A percentile compares a stretch with the other conserved stretches of the same genome.
phyloP scores from a whole-genome alignment of 2,113 vertebrate genomes.

The Pomatorhinus ruficollis region DNA sequence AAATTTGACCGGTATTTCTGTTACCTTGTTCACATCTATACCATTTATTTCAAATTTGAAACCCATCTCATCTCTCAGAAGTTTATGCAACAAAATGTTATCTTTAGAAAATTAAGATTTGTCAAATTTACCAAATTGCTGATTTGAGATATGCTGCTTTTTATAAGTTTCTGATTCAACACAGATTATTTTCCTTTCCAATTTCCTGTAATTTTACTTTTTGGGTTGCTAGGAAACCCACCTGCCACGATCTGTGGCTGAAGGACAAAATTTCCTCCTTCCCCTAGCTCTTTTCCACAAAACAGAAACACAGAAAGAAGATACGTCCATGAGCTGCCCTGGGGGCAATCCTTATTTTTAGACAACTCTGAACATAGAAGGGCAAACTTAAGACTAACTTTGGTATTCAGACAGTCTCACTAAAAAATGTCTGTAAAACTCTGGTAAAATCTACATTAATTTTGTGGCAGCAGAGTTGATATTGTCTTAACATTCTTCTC shows the following conservation, averaged over 20 bases:
- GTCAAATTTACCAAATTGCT: not conserved
- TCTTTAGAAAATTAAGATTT: not conserved
- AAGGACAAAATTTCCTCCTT: not conserved
- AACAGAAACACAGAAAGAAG: not conserved
- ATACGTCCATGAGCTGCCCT: not conserved
- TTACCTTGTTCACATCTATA: not conserved
- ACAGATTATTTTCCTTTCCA: not conserved
- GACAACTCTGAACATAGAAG: not conserved
- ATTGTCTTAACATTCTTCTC: not conserved
- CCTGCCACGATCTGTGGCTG: not conserved
- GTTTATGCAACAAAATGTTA: not conserved
- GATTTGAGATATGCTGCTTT: not conserved
- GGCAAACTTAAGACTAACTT: not conserved
- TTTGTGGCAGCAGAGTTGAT: not conserved
- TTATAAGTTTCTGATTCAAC: not conserved
- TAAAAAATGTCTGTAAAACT: not conserved
- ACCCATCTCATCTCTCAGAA: not conserved
- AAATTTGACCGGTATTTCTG: fast-evolving
- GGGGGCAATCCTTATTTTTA: not conserved
- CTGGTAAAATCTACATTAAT: not conserved
- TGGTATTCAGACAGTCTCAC: not conserved
- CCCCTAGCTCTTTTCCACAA: not conserved
- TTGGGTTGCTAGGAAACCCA: conserved; percentile 27
- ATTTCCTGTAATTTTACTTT: not conserved
- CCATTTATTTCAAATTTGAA: not conserved